Base-by-base conservation (phyloP, 2,888 invertebrate genomes). In the Ochropacha duplaris region DNA sequence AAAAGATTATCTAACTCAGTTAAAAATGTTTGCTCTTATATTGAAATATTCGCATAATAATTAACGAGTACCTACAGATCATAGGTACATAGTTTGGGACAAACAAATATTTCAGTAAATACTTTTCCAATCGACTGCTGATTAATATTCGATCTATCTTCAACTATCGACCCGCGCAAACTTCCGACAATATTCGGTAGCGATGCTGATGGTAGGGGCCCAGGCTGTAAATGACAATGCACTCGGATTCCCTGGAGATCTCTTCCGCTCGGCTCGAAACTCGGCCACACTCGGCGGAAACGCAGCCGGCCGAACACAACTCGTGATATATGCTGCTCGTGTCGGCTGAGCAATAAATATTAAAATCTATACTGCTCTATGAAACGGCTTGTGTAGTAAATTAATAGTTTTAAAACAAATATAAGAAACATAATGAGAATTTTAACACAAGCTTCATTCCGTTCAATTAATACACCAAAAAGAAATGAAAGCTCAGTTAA, bases 211-310 rank as follows among this genome's bases (percentile, higher is more conserved):
- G 50, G 56, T 54, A 56, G 56, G 52, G 49, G 34, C 49, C 22
- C 22, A 58, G 60, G 65, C 60, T 60, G 60, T 61, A 68, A 65
- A 65, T 71, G 78, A 85, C 85, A 86, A 83, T 79, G 75, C 72
- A 68, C 67, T 71, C 73, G 78, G 72, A 75, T 78, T 80, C 82
- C 76, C 84, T 68, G 66, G 79, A 78, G 86, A 87, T 83, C 79
- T 83, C 79, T 77, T 83, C 83, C 79, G 81, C 62, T 76, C 62
- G 69, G 72, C 66, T 76, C 59, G 80, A 79, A 88, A 87, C 79
- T 87, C 87, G 86, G 87, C 79, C 85, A 80, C 76, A 65, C 66
- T 61, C 59, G 54, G 59, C 83, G 83, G 84, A 81, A 82, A 72
- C 65, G 60, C 74, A 65, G 63, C 69, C 70, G 74, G 66, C 71